phyloP scores from a whole-genome alignment of 2,888 invertebrate species.

The Pantelozetes paolii region DNA sequence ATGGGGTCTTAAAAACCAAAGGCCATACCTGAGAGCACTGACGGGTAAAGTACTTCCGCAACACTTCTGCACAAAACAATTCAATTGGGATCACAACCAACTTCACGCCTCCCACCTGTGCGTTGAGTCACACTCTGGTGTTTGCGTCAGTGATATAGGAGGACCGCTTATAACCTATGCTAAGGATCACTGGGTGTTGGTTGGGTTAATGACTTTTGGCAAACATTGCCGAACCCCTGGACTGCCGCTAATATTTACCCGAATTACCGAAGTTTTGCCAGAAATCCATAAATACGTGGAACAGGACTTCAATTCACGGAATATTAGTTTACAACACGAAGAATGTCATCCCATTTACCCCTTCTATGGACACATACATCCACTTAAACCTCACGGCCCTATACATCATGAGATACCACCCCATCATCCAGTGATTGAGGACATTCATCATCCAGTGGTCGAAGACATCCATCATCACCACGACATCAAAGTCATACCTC shows the following conservation, averaged over 20 bases:
- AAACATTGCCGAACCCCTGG: slow-evolving; percentile 38
- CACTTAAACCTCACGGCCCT: too few species aligned
- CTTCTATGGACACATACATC: neutral
- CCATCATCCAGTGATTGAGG: too few species aligned
- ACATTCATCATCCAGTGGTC: too few species aligned
- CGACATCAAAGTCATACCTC: neutral
- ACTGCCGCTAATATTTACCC: slow-evolving; percentile 34
- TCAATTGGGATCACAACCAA: slow-evolving; percentile 40
- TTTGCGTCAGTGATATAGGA: slow-evolving; percentile 36
- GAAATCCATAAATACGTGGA: slow-evolving; percentile 23
- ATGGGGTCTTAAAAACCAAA: slow-evolving; percentile 37
- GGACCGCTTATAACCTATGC: slow-evolving; percentile 35
- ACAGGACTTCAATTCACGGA: slow-evolving; percentile 33
- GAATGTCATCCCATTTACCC: neutral
- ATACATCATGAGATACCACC: too few species aligned
- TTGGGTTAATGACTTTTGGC: slow-evolving; percentile 34
- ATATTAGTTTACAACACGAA: neutral
- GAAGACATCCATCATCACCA: too few species aligned
- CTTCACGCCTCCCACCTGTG: slow-evolving; percentile 27
- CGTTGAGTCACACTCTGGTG: slow-evolving; percentile 29
- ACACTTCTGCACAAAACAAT: slow-evolving; percentile 23
- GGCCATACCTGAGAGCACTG: slow-evolving; percentile 34
- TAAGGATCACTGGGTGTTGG: slow-evolving; percentile 25
- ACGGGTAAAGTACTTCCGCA: slow-evolving; percentile 23
- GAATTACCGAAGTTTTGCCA: slow-evolving; percentile 24